Evolutionary conservation across 92 coral and sea anemone genomes (phyloP).

Genomic region (Umimayanthus kanabou): DNA sequence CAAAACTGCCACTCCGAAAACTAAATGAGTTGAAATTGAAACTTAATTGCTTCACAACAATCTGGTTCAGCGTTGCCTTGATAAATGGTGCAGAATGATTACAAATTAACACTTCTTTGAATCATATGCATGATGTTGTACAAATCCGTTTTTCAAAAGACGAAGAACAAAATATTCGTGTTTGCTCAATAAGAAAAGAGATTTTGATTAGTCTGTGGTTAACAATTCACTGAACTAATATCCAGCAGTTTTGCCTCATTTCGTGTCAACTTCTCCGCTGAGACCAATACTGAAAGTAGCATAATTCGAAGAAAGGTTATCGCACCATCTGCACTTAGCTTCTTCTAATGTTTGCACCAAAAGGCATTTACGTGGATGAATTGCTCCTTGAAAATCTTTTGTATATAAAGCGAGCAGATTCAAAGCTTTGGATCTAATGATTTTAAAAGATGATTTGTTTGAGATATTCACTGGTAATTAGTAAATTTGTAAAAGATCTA

Average conservation of each 20-base stretch:
- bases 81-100: constrained; percentile 6
- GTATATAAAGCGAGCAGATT: background rate
- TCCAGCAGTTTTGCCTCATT: background rate
- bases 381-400: background rate
- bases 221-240: too few relatives aligned
- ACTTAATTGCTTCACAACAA: constrained; percentile 26
- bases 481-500: background rate
- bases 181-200: background rate
- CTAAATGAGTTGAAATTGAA: constrained; percentile 2
- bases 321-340: background rate
- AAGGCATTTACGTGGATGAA: background rate
- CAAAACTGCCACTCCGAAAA: background rate
- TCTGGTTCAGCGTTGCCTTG: background rate
- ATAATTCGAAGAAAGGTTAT: background rate
- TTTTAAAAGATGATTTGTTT: background rate
- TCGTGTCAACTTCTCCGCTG: background rate
- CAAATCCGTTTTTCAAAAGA: background rate
- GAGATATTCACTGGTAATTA: background rate
- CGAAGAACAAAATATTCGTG: background rate
- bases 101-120: constrained; percentile 36
- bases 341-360: background rate
- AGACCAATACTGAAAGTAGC: background rate
- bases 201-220: background rate
- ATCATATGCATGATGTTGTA: background rate
- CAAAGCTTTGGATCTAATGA: background rate